Conservation (phyloP, 2,888 invertebrate species). For the Tribolium freemani region DNA sequence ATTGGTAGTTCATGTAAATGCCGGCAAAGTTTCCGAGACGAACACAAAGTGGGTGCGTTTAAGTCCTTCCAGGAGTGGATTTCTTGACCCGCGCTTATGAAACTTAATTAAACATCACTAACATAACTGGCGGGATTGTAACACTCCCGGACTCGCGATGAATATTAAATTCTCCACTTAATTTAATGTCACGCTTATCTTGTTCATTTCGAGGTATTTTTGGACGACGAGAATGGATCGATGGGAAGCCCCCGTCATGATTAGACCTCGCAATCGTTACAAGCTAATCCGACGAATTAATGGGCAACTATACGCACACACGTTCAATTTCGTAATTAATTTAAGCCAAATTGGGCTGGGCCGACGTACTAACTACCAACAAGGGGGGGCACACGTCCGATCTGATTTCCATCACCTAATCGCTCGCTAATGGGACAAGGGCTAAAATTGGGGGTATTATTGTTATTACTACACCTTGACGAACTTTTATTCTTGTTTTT, state of each 20-base stretch:
- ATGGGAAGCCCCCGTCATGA: slow-evolving; percentile 19
- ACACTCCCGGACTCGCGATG: slow-evolving; percentile 32
- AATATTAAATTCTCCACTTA: slow-evolving; percentile 38
- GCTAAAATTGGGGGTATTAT: no score
- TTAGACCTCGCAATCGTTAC: slow-evolving; percentile 7
- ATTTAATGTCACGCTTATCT: slow-evolving; percentile 39
- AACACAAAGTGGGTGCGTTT: slow-evolving; percentile 10
- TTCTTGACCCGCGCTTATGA: slow-evolving; percentile 43
- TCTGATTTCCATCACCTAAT: no score
- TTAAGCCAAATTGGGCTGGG: slow-evolving; percentile 21
- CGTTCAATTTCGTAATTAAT: slow-evolving; percentile 32
- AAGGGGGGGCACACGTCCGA: background rate
- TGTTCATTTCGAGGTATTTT: slow-evolving; percentile 37
- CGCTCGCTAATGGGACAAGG: no score
- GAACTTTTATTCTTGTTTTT: no score
- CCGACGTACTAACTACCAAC: slow-evolving; percentile 13
- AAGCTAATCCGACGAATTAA: slow-evolving; percentile 20
- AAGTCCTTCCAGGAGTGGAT: slow-evolving; percentile 26
- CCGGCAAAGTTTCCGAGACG: slow-evolving; percentile 23
- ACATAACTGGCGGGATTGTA: slow-evolving; percentile 32
- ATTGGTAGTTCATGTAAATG: slow-evolving; percentile 39
- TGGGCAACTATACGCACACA: slow-evolving; percentile 7
- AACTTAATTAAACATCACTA: slow-evolving; percentile 46
- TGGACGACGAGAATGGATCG: slow-evolving; percentile 16
- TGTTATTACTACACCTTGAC: no score